A percentile compares a stretch with the other conserved stretches of the same genome.
Conservation (phyloP, 2,113 vertebrate genomes). For the Psittacus erithacus region DNA sequence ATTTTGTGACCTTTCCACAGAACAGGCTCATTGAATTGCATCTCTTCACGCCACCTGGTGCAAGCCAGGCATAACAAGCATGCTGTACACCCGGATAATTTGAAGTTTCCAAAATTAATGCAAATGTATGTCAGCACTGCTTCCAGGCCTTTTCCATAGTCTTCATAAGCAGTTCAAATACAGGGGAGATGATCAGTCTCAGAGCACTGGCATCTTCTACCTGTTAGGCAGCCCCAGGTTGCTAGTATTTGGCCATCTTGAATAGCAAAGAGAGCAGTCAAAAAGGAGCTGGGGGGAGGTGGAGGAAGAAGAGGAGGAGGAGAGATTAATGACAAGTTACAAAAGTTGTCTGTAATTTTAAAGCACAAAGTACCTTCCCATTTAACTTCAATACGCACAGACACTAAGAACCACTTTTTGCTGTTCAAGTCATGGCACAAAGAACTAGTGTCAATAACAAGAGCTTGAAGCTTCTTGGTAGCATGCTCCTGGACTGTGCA, state of each 20-base stretch:
- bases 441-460: not conserved
- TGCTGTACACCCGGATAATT: not conserved
- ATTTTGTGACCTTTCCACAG: not conserved
- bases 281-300: not conserved
- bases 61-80: not conserved
- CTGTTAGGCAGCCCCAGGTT: not conserved
- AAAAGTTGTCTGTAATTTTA: not conserved
- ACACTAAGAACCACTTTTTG: not conserved
- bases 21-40: not conserved
- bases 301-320: not conserved
- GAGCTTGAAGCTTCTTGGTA: not conserved
- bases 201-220: not conserved
- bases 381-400: not conserved
- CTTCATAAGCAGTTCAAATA: not conserved
- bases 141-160: not conserved
- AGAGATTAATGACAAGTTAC: not conserved
- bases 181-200: not conserved
- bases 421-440: not conserved
- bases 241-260: not conserved
- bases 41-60: not conserved
- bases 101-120: not conserved
- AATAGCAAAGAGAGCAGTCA: not conserved
- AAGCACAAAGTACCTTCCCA: not conserved
- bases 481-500: rapidly evolving
- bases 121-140: not conserved